phyloP scores from a whole-genome alignment of 1,140 invertebrate species.

The Leptestheria dahalacensis region DNA sequence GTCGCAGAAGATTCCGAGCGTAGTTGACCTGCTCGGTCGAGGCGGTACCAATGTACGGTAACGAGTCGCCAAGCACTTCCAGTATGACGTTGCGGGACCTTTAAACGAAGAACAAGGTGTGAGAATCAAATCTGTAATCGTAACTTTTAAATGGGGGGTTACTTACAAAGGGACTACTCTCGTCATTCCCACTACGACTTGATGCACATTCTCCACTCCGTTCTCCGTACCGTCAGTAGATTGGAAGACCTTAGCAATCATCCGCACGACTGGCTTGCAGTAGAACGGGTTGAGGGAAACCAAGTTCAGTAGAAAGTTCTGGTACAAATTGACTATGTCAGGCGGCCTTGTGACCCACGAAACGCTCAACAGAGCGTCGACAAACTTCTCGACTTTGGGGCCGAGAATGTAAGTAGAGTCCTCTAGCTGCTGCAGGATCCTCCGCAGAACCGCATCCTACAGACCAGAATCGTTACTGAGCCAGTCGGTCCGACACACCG shows the following conservation, averaged over 20 bases:
- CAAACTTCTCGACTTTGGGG: slow-evolving; percentile 9
- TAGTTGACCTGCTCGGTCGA: slow-evolving; percentile 39
- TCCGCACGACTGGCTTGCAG: slow-evolving; percentile 8
- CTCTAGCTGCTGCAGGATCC: slow-evolving; percentile 6
- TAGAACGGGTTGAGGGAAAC: slow-evolving; percentile 5
- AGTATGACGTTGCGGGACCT: slow-evolving; percentile 39
- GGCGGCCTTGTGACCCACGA: slow-evolving; percentile 4
- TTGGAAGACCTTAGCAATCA: slow-evolving; percentile 7
- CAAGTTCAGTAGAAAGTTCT: slow-evolving; percentile 8
- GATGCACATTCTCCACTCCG: slow-evolving; percentile 34
- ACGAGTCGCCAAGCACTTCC: slow-evolving; percentile 34
- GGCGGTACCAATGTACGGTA: slow-evolving; percentile 46
- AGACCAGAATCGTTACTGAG: slow-evolving; percentile 1
- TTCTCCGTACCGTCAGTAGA: background rate
- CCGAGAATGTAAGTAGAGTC: background rate
- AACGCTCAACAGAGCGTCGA: slow-evolving; percentile 7
- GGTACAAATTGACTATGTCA: slow-evolving; percentile 6
- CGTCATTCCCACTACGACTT: slow-evolving; percentile 36
- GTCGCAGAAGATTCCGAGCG: slow-evolving; percentile 43
- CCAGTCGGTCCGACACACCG: no score
- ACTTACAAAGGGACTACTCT: slow-evolving; percentile 46
- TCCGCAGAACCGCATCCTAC: slow-evolving; percentile 7
- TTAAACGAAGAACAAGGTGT: slow-evolving; percentile 22
- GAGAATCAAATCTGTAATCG: background rate
- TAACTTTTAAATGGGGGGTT: slow-evolving; percentile 13